Conservation (phyloP, 2,113 vertebrate genomes). For the Poicephalus gulielmi region DNA sequence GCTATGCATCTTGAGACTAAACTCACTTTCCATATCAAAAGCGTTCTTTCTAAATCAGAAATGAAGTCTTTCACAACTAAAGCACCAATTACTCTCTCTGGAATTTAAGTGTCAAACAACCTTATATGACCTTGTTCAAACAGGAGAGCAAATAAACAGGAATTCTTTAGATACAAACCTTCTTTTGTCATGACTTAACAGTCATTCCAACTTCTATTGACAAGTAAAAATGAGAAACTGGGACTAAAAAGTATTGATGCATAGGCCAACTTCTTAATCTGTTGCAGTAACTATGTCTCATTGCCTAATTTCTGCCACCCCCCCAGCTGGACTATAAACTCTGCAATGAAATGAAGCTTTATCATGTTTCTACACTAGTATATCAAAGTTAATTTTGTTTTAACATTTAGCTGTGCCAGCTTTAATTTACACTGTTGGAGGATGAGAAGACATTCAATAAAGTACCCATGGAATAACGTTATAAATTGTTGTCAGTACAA, state of each 20-base stretch:
- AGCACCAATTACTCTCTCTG: neutral
- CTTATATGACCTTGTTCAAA: neutral
- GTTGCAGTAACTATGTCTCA: neutral
- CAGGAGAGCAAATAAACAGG: neutral
- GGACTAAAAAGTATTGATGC: neutral
- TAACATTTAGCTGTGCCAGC: neutral
- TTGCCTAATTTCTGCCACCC: rapidly evolving
- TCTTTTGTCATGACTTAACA: neutral
- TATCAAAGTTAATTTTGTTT: neutral
- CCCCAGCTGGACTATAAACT: neutral
- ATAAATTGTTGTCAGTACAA: neutral
- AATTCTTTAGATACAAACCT: neutral
- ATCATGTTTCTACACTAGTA: neutral
- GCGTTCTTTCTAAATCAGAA: neutral
- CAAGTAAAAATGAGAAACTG: neutral
- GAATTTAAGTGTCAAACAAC: neutral
- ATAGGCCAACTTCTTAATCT: neutral
- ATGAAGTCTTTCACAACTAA: neutral
- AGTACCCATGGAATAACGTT: neutral
- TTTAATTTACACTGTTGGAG: neutral
- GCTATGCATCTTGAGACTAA: neutral
- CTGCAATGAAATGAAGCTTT: neutral
- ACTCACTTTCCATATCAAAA: neutral
- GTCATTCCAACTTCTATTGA: neutral
- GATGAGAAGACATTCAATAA: neutral